phyloP scores from a whole-genome alignment of 2,888 invertebrate species.

The Mythimna lalbum region DNA sequence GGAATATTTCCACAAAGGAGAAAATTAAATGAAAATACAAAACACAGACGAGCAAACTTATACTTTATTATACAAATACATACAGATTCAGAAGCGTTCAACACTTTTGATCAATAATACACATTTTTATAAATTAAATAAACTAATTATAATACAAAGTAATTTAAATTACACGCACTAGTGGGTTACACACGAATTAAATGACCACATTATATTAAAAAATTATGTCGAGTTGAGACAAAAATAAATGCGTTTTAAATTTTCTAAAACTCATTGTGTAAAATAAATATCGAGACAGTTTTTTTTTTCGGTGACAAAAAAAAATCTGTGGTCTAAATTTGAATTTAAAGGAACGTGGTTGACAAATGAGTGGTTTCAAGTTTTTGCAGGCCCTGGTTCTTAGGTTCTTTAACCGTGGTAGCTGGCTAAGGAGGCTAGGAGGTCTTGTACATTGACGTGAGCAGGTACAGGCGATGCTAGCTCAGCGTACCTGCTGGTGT shows the following conservation, averaged over 20 bases:
- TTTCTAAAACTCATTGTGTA: not conserved
- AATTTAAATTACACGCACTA: slow-evolving; percentile 60
- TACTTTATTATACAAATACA: slow-evolving; percentile 71
- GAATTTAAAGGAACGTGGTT: slow-evolving; percentile 11
- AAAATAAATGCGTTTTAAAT: slow-evolving; percentile 4
- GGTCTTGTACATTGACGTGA: slow-evolving; percentile 72
- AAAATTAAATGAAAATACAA: slow-evolving; percentile 5
- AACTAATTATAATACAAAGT: slow-evolving; percentile 32
- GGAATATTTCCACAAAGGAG: not conserved
- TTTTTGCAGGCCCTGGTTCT: slow-evolving; percentile 23
- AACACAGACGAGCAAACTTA: slow-evolving; percentile 66
- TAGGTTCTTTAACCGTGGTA: not conserved
- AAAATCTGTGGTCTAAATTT: slow-evolving; percentile 17
- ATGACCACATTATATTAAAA: slow-evolving; percentile 13
- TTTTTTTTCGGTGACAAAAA: not conserved
- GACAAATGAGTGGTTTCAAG: slow-evolving; percentile 6
- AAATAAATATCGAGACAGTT: not conserved
- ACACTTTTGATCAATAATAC: slow-evolving; percentile 54
- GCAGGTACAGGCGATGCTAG: slow-evolving; percentile 78
- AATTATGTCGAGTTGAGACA: not conserved
- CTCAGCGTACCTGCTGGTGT: slow-evolving; percentile 78
- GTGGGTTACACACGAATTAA: slow-evolving; percentile 59
- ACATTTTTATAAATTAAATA: slow-evolving; percentile 42
- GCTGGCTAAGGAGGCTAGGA: slow-evolving; percentile 71
- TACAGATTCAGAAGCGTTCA: slow-evolving; percentile 54